Evolutionary conservation across 2,113 vertebrate genomes (phyloP).

Genomic region (Poeciliopsis turrubarensis): DNA sequence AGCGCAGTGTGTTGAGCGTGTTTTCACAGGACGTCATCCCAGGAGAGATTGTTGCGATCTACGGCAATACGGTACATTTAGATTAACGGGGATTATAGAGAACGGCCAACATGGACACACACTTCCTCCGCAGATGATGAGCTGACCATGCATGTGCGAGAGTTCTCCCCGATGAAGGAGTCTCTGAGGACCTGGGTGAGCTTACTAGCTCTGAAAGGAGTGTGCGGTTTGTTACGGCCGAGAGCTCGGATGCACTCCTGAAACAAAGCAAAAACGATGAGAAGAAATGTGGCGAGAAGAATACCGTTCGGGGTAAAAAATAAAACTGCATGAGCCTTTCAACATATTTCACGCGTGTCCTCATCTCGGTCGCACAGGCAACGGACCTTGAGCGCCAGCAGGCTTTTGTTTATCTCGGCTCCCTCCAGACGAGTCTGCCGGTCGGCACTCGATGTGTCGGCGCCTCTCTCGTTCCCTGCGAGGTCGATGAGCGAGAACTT

Average conservation of each 20-base stretch:
- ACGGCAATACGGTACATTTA: slow-evolving; percentile 3
- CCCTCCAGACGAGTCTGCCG: slow-evolving; percentile 96
- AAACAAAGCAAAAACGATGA: slow-evolving; percentile 16
- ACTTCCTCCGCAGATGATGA: background rate
- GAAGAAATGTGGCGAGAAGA: background rate
- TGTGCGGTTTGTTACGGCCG: slow-evolving; percentile 96
- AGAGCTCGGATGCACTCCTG: slow-evolving; percentile 98
- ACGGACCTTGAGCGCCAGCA: slow-evolving; percentile 95
- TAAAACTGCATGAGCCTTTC: background rate
- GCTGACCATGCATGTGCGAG: slow-evolving; percentile 97
- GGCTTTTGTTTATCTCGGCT: slow-evolving; percentile 99
- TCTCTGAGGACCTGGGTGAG: slow-evolving; percentile 98
- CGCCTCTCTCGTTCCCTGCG: slow-evolving; percentile 96
- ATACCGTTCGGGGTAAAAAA: background rate
- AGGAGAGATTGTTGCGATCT: slow-evolving; percentile 98
- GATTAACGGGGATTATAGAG: background rate
- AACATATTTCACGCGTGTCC: too few relatives aligned
- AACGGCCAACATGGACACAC: background rate
- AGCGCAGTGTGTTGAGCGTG: slow-evolving; percentile 96
- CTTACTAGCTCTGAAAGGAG: slow-evolving; percentile 98
- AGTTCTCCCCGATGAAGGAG: slow-evolving; percentile 98
- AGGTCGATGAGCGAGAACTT: slow-evolving; percentile 99
- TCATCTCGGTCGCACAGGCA: background rate
- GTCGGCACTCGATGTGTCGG: slow-evolving; percentile 96
- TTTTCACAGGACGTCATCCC: slow-evolving; percentile 99